phyloP scores from a whole-genome alignment of 2,888 invertebrate genomes.

The Ischnura elegans region DNA sequence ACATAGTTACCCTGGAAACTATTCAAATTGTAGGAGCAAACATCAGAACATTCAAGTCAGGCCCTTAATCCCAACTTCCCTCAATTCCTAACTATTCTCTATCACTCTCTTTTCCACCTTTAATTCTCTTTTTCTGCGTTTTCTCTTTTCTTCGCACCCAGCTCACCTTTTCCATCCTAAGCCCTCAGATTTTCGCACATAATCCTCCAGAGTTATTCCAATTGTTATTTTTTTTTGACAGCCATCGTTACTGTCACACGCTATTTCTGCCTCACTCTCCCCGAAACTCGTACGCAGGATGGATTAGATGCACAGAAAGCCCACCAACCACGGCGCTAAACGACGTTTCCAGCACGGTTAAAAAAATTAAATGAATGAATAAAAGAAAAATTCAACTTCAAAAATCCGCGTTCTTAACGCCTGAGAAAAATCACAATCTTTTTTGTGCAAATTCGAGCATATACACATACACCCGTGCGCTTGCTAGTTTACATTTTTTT shows the following conservation, averaged over 20 bases:
- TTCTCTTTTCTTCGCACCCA: not conserved
- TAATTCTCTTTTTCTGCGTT: not conserved
- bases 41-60: no score
- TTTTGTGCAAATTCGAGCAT: not conserved
- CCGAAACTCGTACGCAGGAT: not conserved
- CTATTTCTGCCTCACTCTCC: conserved; percentile 10
- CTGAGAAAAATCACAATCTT: not conserved
- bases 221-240: conserved; percentile 5
- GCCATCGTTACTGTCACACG: conserved; percentile 18
- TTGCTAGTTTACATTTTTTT: no score
- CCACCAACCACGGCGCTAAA: not conserved
- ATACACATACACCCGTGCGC: not conserved
- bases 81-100: not conserved
- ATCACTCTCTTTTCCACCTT: not conserved
- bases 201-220: conserved; percentile 23
- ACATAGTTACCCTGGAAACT: no score
- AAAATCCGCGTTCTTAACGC: conserved; percentile 1
- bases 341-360: not conserved
- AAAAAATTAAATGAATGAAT: no score
- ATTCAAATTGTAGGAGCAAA: no score
- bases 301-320: not conserved
- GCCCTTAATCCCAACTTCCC: not conserved
- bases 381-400: not conserved
- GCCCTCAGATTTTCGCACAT: not conserved
- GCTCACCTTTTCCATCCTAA: no score